Percentiles rank a stretch among this genome's conserved stretches.
Evolutionary conservation across 2,888 invertebrate species (phyloP).

Genomic region (Chrysodeixis includens): DNA sequence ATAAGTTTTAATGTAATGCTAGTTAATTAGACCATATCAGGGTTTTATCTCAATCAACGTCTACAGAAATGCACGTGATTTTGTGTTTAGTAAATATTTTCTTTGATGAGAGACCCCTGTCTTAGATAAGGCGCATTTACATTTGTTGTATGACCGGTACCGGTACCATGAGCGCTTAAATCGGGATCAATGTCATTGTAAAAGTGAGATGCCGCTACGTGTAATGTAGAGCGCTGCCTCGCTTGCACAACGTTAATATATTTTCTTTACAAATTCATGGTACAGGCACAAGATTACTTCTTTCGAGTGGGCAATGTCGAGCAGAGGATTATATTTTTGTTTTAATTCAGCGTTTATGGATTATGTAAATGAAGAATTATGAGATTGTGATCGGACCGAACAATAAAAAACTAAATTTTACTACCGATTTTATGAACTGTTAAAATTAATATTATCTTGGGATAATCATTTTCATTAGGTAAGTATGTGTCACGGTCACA

Average conservation of each 20-base stretch:
- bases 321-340: slow-evolving; percentile 65
- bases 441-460: slow-evolving; percentile 5
- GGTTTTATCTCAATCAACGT: slow-evolving; percentile 76
- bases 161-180: slow-evolving; percentile 10
- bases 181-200: no score
- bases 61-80: slow-evolving; percentile 73
- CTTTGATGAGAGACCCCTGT: slow-evolving; percentile 72
- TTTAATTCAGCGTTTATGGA: slow-evolving; percentile 58
- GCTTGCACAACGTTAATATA: no score
- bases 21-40: slow-evolving; percentile 84
- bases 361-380: slow-evolving; percentile 50
- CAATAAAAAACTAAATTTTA: slow-evolving; percentile 3
- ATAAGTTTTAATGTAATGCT: slow-evolving; percentile 73
- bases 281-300: slow-evolving; percentile 8
- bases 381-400: slow-evolving; percentile 1
- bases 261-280: no score
- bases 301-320: slow-evolving; percentile 54
- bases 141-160: slow-evolving; percentile 68
- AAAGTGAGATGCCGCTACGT: no score
- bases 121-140: slow-evolving; percentile 75
- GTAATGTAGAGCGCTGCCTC: no score
- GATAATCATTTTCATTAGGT: neutral
- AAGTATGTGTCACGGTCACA: neutral
- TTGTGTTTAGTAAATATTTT: slow-evolving; percentile 85
- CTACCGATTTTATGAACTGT: slow-evolving; percentile 13